phyloP scores from a whole-genome alignment of 2,888 invertebrate species.

The Xanthostigma xanthostigma region DNA sequence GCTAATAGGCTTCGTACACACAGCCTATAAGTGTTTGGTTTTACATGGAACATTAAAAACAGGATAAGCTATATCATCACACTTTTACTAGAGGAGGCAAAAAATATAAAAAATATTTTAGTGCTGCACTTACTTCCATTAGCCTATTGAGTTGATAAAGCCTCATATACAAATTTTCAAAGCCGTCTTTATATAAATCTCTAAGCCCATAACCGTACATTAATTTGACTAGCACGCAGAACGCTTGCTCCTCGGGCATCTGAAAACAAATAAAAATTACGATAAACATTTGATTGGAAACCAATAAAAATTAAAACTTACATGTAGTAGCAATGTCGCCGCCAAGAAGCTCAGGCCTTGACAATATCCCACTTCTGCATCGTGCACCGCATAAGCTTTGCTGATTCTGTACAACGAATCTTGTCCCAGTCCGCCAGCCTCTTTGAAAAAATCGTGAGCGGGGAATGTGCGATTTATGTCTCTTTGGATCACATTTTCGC shows the following conservation, averaged over 20 bases:
- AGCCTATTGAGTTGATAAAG: constrained; percentile 89
- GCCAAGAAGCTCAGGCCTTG: constrained; percentile 97
- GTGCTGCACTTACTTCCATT: constrained; percentile 50
- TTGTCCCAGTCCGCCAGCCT: constrained; percentile 88
- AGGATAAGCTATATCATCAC: not conserved
- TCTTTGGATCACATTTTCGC: constrained; percentile 87
- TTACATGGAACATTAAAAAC: not conserved
- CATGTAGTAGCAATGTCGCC: constrained; percentile 88
- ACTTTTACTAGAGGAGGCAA: not conserved
- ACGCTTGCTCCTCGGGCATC: constrained; percentile 99
- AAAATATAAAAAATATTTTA: not conserved
- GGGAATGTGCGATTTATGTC: constrained; percentile 98
- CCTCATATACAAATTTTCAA: constrained; percentile 87
- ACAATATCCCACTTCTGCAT: constrained; percentile 96
- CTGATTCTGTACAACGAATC: constrained; percentile 91
- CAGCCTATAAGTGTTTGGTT: no score
- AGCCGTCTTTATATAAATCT: constrained; percentile 91
- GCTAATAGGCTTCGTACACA: no score
- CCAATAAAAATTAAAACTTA: constrained; percentile 34
- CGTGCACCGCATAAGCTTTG: constrained; percentile 94
- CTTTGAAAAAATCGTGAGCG: constrained; percentile 95
- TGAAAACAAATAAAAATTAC: constrained; percentile 27
- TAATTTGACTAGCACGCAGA: constrained; percentile 86
- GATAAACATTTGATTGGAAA: constrained; percentile 2
- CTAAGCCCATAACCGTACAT: constrained; percentile 95